Conservation (phyloP, 2,888 invertebrate genomes). For the Aphodius sticticus region DNA sequence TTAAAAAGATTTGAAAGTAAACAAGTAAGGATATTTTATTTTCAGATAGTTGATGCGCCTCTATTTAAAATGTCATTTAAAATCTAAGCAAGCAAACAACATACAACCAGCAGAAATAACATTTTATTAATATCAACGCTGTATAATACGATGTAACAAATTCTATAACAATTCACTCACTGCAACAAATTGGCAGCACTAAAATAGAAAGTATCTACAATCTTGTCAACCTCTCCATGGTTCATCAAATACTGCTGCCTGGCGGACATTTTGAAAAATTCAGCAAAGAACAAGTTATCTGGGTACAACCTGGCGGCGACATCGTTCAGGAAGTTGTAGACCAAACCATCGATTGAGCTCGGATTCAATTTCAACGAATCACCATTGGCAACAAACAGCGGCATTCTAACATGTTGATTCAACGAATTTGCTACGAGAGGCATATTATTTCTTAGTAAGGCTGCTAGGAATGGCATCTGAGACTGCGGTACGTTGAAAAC, state of each 20-base stretch:
- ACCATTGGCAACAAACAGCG: constrained; percentile 10
- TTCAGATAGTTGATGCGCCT: background rate
- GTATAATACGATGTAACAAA: background rate
- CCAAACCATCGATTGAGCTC: background rate
- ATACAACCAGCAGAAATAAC: background rate
- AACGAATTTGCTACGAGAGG: constrained; percentile 10
- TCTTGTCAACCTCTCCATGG: constrained; percentile 7
- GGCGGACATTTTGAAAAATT: constrained; percentile 17
- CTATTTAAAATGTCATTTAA: too few relatives aligned
- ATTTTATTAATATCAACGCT: background rate
- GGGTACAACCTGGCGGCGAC: constrained; percentile 15
- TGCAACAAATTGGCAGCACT: background rate
- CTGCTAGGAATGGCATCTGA: constrained; percentile 18
- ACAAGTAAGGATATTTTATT: background rate
- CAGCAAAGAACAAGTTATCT: constrained; percentile 16
- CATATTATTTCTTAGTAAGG: constrained; percentile 11
- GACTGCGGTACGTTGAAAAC: constrained; percentile 19
- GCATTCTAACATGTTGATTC: constrained; percentile 21
- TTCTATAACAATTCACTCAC: background rate
- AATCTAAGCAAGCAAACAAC: background rate
- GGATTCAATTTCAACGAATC: background rate
- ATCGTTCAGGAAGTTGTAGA: constrained; percentile 20
- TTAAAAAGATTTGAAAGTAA: too few relatives aligned
- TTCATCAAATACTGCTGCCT: constrained; percentile 21
- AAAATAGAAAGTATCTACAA: constrained; percentile 21